Conservation (phyloP, 2,113 vertebrate species). For the Seriola rivoliana region DNA sequence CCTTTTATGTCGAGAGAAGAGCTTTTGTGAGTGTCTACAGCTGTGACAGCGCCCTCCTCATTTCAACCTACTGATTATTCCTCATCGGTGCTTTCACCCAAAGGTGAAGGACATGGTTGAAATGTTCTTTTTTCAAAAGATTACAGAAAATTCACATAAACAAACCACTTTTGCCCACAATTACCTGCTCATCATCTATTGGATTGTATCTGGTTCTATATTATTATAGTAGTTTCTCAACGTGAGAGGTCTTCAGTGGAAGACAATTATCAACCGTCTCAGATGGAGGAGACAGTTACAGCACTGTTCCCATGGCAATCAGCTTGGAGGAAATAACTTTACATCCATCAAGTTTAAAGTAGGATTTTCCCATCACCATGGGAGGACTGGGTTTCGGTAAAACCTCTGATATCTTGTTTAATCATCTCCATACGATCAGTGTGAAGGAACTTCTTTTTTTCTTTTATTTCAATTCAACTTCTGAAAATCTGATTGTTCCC, state of each 20-base stretch:
- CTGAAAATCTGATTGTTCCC: constrained; percentile 1
- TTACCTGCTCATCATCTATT: neutral
- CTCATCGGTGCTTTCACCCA: neutral
- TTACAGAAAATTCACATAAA: neutral
- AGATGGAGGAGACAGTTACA: constrained; percentile 36
- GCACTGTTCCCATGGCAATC: constrained; percentile 63
- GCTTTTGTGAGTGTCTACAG: constrained; percentile 26
- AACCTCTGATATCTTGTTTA: constrained; percentile 14
- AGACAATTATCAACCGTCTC: constrained; percentile 35
- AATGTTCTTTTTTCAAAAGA: constrained; percentile 8
- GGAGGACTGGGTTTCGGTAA: constrained; percentile 7
- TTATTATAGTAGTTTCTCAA: neutral
- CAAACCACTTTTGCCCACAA: neutral
- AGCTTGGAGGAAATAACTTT: constrained; percentile 54
- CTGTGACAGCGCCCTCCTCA: constrained; percentile 4
- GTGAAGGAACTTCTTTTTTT: neutral
- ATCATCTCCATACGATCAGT: constrained; percentile 24
- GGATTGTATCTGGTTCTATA: neutral
- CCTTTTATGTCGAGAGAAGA: constrained; percentile 1
- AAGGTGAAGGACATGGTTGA: constrained; percentile 10
- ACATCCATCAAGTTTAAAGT: constrained; percentile 57
- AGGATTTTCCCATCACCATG: constrained; percentile 24
- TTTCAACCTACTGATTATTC: constrained; percentile 34
- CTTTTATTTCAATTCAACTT: neutral
- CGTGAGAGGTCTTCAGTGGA: constrained; percentile 30